Conservation (phyloP, 1,140 invertebrate species). For the Drosophila mauritiana region DNA sequence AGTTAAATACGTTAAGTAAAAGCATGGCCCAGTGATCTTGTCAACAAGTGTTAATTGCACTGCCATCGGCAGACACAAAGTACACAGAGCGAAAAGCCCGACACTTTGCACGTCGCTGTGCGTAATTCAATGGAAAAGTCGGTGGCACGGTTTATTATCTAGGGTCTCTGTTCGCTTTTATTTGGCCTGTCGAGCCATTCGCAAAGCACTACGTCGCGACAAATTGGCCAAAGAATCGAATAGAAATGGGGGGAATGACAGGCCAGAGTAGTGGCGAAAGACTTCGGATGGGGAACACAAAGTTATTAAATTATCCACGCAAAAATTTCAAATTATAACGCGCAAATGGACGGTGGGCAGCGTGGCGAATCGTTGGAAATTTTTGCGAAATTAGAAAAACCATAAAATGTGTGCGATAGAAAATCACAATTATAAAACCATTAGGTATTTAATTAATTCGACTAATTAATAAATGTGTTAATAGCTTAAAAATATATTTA, state of each 20-base stretch:
- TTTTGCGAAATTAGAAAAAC: conserved; percentile 20
- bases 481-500: no score
- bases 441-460: not conserved
- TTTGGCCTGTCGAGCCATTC: conserved; percentile 9
- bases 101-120: conserved; percentile 13
- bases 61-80: conserved; percentile 25
- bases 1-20: conserved; percentile 43
- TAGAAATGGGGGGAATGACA: conserved; percentile 23
- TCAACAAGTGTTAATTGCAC: conserved; percentile 78
- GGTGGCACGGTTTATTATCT: conserved; percentile 24
- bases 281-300: not conserved
- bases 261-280: conserved; percentile 6
- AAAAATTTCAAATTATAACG: conserved; percentile 44
- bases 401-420: not conserved
- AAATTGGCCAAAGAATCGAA: conserved; percentile 20
- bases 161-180: conserved; percentile 3
- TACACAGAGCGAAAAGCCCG: conserved; percentile 14
- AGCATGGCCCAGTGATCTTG: conserved; percentile 72
- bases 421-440: conserved; percentile 1
- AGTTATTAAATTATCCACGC: conserved; percentile 51
- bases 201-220: conserved; percentile 20
- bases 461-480: no score
- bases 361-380: conserved; percentile 20
- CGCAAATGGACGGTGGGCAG: conserved; percentile 28
- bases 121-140: conserved; percentile 31